phyloP scores from a whole-genome alignment of 2,888 invertebrate species.

The Coleophora flavipennella region DNA sequence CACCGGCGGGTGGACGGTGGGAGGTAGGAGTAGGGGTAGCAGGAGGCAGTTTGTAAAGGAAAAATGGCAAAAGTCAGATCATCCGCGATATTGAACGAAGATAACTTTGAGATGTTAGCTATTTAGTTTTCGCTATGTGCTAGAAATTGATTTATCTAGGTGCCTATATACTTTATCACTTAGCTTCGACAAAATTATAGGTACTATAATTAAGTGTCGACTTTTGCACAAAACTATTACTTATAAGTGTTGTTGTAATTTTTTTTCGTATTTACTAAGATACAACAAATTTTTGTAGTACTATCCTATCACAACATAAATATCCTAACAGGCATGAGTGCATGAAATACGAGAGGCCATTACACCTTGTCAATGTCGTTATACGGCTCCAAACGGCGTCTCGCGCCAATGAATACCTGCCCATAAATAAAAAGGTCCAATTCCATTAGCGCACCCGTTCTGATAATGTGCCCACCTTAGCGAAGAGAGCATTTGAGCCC shows the following conservation, averaged over 20 bases:
- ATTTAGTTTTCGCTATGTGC: too few relatives aligned
- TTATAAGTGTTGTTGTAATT: too few relatives aligned
- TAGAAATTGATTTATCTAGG: neutral
- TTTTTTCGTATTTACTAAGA: neutral
- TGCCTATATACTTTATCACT: too few relatives aligned
- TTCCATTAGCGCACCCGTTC: conserved; percentile 47
- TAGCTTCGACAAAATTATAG: too few relatives aligned
- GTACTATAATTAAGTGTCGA: too few relatives aligned
- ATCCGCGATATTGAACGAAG: conserved; percentile 66
- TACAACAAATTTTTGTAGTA: neutral
- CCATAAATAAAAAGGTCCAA: conserved; percentile 50
- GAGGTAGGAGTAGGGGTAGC: conserved; percentile 29
- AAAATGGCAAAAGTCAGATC: conserved; percentile 69
- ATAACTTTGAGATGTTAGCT: conserved; percentile 56
- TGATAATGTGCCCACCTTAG: conserved; percentile 50
- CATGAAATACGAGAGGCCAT: conserved; percentile 32
- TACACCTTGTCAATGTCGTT: conserved; percentile 26
- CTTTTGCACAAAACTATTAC: too few relatives aligned
- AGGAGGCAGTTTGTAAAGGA: conserved; percentile 45
- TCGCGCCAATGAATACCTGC: conserved; percentile 30
- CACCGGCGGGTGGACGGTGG: conserved; percentile 52
- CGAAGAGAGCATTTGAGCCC: conserved; percentile 17
- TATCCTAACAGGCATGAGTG: conserved; percentile 24
- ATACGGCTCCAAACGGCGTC: conserved; percentile 24
- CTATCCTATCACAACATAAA: conserved; percentile 13